These are phyloP conservation scores for Pelobates cultripes DNA, from an alignment of 2,797 vertebrate genomes.

Conservation along the genomic window DNA sequence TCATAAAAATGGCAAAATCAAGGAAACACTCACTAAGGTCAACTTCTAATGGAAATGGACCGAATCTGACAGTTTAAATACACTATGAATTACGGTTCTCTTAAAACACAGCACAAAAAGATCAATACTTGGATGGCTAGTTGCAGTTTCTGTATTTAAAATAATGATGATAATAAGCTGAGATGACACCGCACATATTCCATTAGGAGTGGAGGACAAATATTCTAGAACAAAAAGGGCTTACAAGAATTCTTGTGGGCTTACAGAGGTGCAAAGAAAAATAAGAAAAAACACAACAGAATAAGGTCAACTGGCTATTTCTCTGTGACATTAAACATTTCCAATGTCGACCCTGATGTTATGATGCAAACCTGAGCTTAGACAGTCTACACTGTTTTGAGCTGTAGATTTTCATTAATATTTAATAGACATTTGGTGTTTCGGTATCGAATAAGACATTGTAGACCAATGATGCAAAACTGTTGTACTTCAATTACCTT, in stretches of 20 bases:
- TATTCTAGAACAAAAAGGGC: conserved; percentile 4
- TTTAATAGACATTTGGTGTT: not conserved
- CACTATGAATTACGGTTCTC: conserved; percentile 48
- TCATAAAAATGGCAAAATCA: conserved; percentile 43
- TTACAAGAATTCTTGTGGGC: not conserved
- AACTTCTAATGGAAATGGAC: conserved; percentile 45
- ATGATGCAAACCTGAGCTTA: not conserved
- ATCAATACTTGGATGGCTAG: conserved; percentile 37
- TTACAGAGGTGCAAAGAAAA: not conserved
- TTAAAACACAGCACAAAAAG: conserved; percentile 29
- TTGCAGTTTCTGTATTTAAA: conserved; percentile 43
- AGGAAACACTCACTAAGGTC: conserved; percentile 31
- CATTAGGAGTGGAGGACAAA: not conserved
- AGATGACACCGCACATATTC: conserved; percentile 19
- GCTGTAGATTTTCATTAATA: conserved; percentile 8
- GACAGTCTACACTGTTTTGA: not conserved
- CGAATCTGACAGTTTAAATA: conserved; percentile 49
- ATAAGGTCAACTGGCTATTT: conserved; percentile 1
- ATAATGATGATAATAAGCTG: conserved; percentile 44
- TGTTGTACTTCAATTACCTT: not conserved
- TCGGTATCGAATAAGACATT: not conserved
- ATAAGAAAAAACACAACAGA: not conserved
- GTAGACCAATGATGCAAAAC: not conserved
- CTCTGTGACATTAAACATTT: not conserved
- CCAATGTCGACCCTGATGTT: not conserved